Evolutionary conservation across 2,113 vertebrate genomes (phyloP).

Genomic region (Misgurnus mizolepis): DNA sequence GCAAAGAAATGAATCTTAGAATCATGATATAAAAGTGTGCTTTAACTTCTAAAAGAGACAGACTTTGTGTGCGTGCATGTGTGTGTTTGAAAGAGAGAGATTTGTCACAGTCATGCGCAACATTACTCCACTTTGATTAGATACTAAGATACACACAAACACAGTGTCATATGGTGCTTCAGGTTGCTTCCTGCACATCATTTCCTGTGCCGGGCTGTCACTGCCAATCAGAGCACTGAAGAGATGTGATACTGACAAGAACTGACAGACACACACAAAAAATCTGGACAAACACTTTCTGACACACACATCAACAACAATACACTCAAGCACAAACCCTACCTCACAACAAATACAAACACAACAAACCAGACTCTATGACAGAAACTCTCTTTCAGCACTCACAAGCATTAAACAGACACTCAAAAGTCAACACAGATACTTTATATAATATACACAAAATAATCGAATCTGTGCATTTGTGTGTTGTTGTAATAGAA

Average conservation of each 20-base stretch:
- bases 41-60: neutral
- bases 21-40: neutral
- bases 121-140: constrained; percentile 39
- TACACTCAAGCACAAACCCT: neutral
- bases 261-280: constrained; percentile 35
- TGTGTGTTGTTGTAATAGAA: neutral
- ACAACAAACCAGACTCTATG: no score
- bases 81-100: neutral
- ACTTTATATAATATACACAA: neutral
- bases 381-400: no score
- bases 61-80: neutral
- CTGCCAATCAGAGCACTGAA: constrained; percentile 33
- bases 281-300: neutral
- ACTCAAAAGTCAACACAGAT: neutral
- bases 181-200: constrained; percentile 43
- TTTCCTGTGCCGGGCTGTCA: constrained; percentile 44
- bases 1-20: neutral
- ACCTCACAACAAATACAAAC: neutral
- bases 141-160: constrained; percentile 12
- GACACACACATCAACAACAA: constrained; percentile 10
- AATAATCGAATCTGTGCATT: neutral
- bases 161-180: constrained; percentile 21
- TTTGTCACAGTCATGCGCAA: constrained; percentile 29
- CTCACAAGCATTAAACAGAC: neutral
- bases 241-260: constrained; percentile 30